Percentiles rank a stretch among this genome's conserved stretches.
Evolutionary conservation across 1,140 invertebrate species (phyloP).

Genomic region (Chrysomallon squamiferum): DNA sequence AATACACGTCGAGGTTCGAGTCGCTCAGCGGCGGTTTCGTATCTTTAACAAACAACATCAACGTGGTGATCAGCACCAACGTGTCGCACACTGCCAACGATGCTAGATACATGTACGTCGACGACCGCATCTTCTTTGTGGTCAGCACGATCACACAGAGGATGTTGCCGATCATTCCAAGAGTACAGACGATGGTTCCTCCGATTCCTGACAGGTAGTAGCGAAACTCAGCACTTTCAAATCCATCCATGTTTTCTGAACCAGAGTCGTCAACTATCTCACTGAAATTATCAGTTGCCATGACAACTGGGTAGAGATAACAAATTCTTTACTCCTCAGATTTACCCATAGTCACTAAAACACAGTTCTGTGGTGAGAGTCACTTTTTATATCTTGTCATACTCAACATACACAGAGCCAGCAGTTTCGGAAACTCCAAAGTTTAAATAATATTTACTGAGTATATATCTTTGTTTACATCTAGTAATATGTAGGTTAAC

Average conservation of each 20-base stretch:
- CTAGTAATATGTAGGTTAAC: too few species aligned
- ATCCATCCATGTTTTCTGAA: not conserved
- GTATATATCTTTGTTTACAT: too few species aligned
- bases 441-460: too few species aligned
- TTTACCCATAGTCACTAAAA: not conserved
- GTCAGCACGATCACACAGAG: slow-evolving; percentile 59
- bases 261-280: not conserved
- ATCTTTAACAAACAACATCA: slow-evolving; percentile 50
- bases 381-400: not conserved
- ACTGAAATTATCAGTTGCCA: not conserved
- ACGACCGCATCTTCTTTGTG: slow-evolving; percentile 51
- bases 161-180: slow-evolving; percentile 60
- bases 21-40: slow-evolving; percentile 29
- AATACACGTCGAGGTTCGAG: slow-evolving; percentile 31
- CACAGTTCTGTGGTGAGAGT: not conserved
- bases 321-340: not conserved
- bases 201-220: slow-evolving; percentile 60
- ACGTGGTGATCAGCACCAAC: slow-evolving; percentile 52
- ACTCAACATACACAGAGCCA: too few species aligned
- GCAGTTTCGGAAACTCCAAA: too few species aligned
- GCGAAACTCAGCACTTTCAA: not conserved
- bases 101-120: slow-evolving; percentile 60
- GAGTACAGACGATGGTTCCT: slow-evolving; percentile 50
- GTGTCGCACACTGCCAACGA: slow-evolving; percentile 60
- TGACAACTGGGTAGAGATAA: not conserved